Evolutionary conservation across 2,888 invertebrate species (phyloP).

Genomic region (Argyresthia goedartella): DNA sequence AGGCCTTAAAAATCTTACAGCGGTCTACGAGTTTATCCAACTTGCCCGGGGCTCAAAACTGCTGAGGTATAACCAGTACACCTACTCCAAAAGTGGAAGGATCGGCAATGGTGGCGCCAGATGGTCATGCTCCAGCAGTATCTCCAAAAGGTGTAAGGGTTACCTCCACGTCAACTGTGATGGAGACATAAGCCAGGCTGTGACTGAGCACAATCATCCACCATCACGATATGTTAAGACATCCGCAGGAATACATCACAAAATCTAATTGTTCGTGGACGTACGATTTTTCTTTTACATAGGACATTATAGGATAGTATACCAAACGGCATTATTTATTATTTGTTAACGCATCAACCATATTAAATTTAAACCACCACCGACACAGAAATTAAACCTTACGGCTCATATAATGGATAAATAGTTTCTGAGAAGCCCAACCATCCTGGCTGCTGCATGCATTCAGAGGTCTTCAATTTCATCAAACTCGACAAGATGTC

Average conservation of each 20-base stretch:
- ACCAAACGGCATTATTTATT: too few species aligned
- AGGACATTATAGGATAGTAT: too few species aligned
- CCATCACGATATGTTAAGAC: not conserved
- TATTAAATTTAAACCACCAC: too few species aligned
- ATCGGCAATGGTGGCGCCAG: not conserved
- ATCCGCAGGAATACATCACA: not conserved
- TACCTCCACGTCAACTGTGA: not conserved
- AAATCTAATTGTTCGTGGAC: not conserved
- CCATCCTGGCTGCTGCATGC: too few species aligned
- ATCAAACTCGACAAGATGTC: not conserved
- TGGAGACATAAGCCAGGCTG: not conserved
- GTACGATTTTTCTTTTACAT: too few species aligned
- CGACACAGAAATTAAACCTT: too few species aligned
- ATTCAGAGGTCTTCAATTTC: too few species aligned
- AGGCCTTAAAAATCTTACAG: not conserved
- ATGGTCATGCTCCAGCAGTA: constrained; percentile 2
- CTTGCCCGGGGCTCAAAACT: not conserved
- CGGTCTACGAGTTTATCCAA: not conserved
- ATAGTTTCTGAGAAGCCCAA: too few species aligned
- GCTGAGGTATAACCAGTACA: not conserved
- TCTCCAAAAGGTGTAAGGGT: not conserved
- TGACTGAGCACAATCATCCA: not conserved
- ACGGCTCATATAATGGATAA: too few species aligned
- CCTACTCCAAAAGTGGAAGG: not conserved
- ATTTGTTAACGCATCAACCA: too few species aligned